A percentile compares a stretch with the other conserved stretches of the same genome.
Conservation (phyloP, 2,113 vertebrate genomes). For the Platichthys stellatus region DNA sequence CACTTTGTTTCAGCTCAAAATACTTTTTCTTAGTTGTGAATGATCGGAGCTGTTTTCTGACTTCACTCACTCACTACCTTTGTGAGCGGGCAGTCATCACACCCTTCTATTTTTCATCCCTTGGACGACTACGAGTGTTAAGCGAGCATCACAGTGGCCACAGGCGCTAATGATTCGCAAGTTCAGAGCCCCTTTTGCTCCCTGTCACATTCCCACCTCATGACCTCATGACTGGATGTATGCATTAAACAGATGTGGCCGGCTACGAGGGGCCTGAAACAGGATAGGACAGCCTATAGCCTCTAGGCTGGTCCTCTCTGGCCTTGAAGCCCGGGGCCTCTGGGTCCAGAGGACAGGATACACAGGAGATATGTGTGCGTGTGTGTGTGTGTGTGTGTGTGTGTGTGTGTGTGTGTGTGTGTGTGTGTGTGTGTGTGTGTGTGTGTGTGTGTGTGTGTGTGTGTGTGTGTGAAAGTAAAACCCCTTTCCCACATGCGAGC, state of each 20-base stretch:
- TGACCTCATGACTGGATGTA: conserved; percentile 78
- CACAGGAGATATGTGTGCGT: conserved; percentile 56
- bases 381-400: conserved; percentile 20
- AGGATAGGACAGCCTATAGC: conserved; percentile 74
- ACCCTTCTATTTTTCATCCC: neutral
- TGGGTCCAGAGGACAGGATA: conserved; percentile 68
- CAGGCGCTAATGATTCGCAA: conserved; percentile 52
- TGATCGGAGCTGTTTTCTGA: conserved; percentile 4
- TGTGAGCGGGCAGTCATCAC: neutral
- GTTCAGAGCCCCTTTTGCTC: conserved; percentile 68
- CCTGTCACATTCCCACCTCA: conserved; percentile 77
- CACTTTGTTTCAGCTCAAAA: conserved; percentile 35
- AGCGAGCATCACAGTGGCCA: conserved; percentile 33
- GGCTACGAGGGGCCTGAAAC: conserved; percentile 76
- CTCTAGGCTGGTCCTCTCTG: conserved; percentile 69
- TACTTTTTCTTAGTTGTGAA: conserved; percentile 19
- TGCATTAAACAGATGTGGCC: conserved; percentile 82
- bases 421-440: conserved; percentile 31
- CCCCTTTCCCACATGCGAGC: conserved; percentile 44
- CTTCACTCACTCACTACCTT: conserved; percentile 1
- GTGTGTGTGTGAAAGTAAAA: conserved; percentile 30
- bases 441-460: conserved; percentile 38
- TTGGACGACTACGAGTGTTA: conserved; percentile 17
- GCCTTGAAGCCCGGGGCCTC: conserved; percentile 77
- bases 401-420: conserved; percentile 26